Evolutionary conservation across 2,888 invertebrate genomes (phyloP), one percentile per base, ranked within the genome.

Genomic region (Drosophila subsilvestris): DNA sequence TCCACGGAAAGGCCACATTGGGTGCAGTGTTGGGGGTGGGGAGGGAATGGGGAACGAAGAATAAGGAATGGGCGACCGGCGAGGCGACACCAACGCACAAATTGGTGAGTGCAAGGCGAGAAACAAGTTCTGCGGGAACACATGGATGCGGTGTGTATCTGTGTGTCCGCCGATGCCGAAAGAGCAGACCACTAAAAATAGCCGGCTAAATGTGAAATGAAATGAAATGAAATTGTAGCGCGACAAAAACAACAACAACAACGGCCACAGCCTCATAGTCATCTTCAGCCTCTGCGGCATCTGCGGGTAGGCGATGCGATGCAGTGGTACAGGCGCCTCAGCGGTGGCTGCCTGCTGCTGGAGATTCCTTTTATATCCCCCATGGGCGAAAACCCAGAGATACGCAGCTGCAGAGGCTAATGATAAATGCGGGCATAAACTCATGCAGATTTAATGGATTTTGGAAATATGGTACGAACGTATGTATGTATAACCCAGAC

Each of bases 141-240:
- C 48, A 58, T 45, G 45, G 43, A 7, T 32, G 56, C 42, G 54
- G 63, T 62, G n/a, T n/a, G 37, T 37, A 37, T 17, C 50, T 59
- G 60, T 74, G 63, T 66, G 65, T 69, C 57, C 60, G 55, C 47
- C 25, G 27, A 22, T 45, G 50, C 22, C 44, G 53, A 67, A 75
- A 70, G 70, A 63, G 71, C 74, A 75, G 57, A 25, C 63, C 66
- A 67, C 86, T 85, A 85, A 79, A 88, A 81, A 85, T 88, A 88
- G 82, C 76, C 51, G 63, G 60, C 69, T 75, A 72, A 50, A 72
- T 54, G 73, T 25, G 51, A 83, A 88, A 74, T 75, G 77, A 86
- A 88, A 74, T 75, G 77, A 86, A 86, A 78, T 78, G 72, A 87
- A 82, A 87, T 79, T 86, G 86, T 81, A 74, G 74, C 77, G 79